Evolutionary conservation across 2,113 vertebrate genomes (phyloP).

Genomic region (Azemiops feae): DNA sequence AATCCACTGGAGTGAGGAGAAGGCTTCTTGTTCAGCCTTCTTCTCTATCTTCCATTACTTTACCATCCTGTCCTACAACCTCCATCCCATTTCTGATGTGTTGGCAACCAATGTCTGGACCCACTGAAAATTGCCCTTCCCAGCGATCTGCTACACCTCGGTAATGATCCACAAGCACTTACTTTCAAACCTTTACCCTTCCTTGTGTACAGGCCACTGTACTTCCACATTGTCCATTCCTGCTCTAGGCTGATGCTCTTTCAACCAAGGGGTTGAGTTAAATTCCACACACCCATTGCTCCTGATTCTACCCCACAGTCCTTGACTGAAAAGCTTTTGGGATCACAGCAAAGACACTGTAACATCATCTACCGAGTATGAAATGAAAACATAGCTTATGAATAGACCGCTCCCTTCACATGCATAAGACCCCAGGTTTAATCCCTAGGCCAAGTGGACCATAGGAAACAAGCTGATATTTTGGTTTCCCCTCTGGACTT

Average conservation of each 20-base stretch:
- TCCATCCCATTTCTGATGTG: neutral
- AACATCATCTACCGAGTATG: neutral
- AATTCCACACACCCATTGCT: neutral
- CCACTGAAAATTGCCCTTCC: slow-evolving; percentile 3
- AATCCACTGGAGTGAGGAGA: slow-evolving; percentile 25
- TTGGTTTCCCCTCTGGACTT: neutral
- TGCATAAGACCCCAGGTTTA: neutral
- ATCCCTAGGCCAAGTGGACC: neutral
- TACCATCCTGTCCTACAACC: neutral
- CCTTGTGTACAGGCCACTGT: neutral
- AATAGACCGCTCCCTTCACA: neutral
- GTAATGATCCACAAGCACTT: neutral
- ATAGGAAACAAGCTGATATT: neutral
- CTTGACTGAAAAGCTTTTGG: neutral
- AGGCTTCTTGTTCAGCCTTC: neutral
- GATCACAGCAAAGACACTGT: no score
- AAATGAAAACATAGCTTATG: neutral
- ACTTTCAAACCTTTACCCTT: neutral
- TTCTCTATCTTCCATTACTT: neutral
- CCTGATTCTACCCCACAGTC: neutral
- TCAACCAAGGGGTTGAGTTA: neutral
- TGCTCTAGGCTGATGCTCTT: neutral
- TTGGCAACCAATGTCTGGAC: slow-evolving; percentile 13
- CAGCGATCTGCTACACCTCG: neutral
- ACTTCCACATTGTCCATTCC: neutral